A percentile compares a stretch with the other conserved stretches of the same genome.
Evolutionary conservation across 2,888 invertebrate genomes (phyloP).

Genomic region (Notocelia uddmanniana): DNA sequence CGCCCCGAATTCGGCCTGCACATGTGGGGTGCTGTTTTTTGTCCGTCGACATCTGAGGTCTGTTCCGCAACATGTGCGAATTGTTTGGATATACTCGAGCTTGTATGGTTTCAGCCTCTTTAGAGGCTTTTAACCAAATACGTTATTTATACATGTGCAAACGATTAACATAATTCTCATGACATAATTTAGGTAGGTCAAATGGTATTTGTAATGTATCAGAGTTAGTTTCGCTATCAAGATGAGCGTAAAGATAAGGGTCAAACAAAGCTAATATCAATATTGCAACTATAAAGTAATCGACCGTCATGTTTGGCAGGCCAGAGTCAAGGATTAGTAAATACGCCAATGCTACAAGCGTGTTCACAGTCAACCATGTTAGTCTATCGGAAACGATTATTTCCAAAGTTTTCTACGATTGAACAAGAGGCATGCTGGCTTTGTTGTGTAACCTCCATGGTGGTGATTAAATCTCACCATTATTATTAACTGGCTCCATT

Average conservation of each 20-base stretch:
- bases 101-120: slow-evolving; percentile 62
- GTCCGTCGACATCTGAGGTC: slow-evolving; percentile 73
- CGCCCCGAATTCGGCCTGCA: slow-evolving; percentile 69
- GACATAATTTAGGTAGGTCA: not conserved
- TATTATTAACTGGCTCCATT: slow-evolving; percentile 86
- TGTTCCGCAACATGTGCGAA: slow-evolving; percentile 78
- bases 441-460: slow-evolving; percentile 83
- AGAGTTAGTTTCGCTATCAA: slow-evolving; percentile 39
- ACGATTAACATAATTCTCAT: slow-evolving; percentile 14
- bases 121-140: slow-evolving; percentile 38
- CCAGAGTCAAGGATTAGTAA: slow-evolving; percentile 44
- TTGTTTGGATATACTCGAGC: slow-evolving; percentile 60
- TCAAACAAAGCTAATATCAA: slow-evolving; percentile 35
- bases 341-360: slow-evolving; percentile 60
- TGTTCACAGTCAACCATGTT: slow-evolving; percentile 56
- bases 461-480: slow-evolving; percentile 86
- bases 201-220: slow-evolving; percentile 7
- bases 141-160: slow-evolving; percentile 38
- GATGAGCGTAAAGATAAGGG: slow-evolving; percentile 32
- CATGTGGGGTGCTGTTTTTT: slow-evolving; percentile 80
- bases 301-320: slow-evolving; percentile 26
- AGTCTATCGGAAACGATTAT: slow-evolving; percentile 66
- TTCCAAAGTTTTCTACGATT: slow-evolving; percentile 69
- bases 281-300: slow-evolving; percentile 28
- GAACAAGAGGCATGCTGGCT: slow-evolving; percentile 79